Evolutionary conservation across 2,113 vertebrate genomes (phyloP).

Genomic region (Spermophilus dauricus): DNA sequence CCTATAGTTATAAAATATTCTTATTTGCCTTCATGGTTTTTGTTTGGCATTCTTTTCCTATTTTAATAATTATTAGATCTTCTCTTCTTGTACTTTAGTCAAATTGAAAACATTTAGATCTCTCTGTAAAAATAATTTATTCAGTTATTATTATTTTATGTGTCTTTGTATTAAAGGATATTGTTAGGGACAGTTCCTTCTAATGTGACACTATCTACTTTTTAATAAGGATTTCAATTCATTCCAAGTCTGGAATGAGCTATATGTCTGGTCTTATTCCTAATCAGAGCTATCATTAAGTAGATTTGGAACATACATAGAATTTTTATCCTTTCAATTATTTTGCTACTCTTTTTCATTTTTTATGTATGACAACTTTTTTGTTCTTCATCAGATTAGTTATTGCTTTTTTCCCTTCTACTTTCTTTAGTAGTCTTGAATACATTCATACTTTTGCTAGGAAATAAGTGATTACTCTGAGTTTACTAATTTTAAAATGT

Average conservation of each 20-base stretch:
- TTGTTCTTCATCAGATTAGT: not conserved
- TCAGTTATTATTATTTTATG: not conserved
- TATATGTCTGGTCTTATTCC: not conserved
- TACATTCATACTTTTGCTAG: not conserved
- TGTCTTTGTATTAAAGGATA: not conserved
- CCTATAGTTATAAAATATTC: not conserved
- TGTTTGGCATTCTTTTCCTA: not conserved
- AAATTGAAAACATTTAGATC: not conserved
- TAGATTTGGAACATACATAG: not conserved
- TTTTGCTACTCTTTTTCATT: not conserved
- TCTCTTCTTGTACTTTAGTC: not conserved
- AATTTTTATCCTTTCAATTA: not conserved
- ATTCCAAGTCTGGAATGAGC: not conserved
- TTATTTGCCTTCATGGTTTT: not conserved
- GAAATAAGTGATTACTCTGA: not conserved
- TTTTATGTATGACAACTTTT: not conserved
- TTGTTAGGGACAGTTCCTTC: not conserved
- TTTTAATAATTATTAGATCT: not conserved
- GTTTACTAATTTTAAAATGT: not conserved
- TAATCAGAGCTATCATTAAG: not conserved
- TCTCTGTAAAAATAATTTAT: not conserved
- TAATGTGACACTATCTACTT: not conserved
- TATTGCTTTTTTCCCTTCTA: not conserved
- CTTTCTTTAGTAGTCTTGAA: not conserved
- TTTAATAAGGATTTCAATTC: not conserved